Conservation (phyloP, 2,797 vertebrate species). For the Discoglossus pictus region DNA sequence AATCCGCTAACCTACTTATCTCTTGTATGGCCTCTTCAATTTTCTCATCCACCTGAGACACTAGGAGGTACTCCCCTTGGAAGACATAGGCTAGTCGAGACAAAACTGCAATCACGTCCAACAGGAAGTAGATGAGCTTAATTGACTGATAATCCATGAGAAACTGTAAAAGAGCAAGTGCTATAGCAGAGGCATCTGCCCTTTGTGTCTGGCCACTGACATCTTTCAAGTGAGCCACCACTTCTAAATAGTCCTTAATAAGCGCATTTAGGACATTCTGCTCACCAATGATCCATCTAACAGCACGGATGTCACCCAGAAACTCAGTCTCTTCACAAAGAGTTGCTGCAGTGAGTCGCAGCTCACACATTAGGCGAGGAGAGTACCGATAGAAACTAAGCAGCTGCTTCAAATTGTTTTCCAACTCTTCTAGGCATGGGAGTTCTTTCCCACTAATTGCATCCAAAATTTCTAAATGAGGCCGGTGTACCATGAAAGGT, state of each 20-base stretch:
- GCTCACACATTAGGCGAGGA: slow-evolving; percentile 88
- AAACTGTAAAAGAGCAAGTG: slow-evolving; percentile 91
- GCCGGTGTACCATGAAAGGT: slow-evolving; percentile 91
- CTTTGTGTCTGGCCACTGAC: slow-evolving; percentile 91
- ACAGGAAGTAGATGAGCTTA: slow-evolving; percentile 95
- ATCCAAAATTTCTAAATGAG: slow-evolving; percentile 90
- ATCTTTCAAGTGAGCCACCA: slow-evolving; percentile 92
- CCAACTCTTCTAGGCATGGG: slow-evolving; percentile 90
- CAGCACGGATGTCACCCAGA: slow-evolving; percentile 89
- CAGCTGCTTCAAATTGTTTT: slow-evolving; percentile 94
- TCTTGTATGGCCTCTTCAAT: slow-evolving; percentile 91
- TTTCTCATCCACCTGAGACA: slow-evolving; percentile 88
- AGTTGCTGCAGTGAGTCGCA: slow-evolving; percentile 85
- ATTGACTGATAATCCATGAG: slow-evolving; percentile 95
- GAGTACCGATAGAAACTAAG: slow-evolving; percentile 96
- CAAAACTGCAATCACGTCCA: slow-evolving; percentile 90
- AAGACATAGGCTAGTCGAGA: slow-evolving; percentile 90
- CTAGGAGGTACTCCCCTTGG: slow-evolving; percentile 89
- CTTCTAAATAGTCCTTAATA: slow-evolving; percentile 95
- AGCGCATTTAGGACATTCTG: slow-evolving; percentile 92
- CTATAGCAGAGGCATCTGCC: slow-evolving; percentile 88
- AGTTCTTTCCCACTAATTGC: slow-evolving; percentile 94
- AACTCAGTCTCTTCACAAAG: slow-evolving; percentile 93
- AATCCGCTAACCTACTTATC: slow-evolving; percentile 86
- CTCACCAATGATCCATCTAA: slow-evolving; percentile 93